Percentiles rank a stretch among this genome's conserved stretches.
Evolutionary conservation across 23 tunicate species (phyloP).

Genomic region (Ascidia mentula): DNA sequence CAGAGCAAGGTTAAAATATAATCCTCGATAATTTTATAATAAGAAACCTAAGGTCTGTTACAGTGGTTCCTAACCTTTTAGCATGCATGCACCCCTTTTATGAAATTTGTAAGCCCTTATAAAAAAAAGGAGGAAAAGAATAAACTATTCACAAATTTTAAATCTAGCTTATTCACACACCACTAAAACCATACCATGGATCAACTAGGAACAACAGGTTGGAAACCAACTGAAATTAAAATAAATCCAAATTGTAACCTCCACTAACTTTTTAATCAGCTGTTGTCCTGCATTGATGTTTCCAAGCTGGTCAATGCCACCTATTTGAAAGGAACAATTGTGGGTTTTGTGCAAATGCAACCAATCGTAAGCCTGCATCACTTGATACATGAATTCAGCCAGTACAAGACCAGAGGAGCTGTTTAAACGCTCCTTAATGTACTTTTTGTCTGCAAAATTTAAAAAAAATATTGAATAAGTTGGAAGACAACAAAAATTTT

Average conservation of each 20-base stretch:
- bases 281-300: slow-evolving; percentile 75
- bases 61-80: too few relatives aligned
- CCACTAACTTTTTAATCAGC: slow-evolving; percentile 51
- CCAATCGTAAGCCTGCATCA: slow-evolving; percentile 91
- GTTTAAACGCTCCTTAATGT: slow-evolving; percentile 41
- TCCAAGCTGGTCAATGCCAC: slow-evolving; percentile 87
- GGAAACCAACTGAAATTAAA: too few relatives aligned
- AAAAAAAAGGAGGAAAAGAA: too few relatives aligned
- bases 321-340: slow-evolving; percentile 80
- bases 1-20: neutral
- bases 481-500: neutral
- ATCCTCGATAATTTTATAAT: neutral
- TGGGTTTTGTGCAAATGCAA: slow-evolving; percentile 46
- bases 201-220: too few relatives aligned
- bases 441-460: slow-evolving; percentile 57
- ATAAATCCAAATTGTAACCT: too few relatives aligned
- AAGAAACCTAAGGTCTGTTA: too few relatives aligned
- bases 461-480: neutral
- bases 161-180: too few relatives aligned
- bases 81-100: too few relatives aligned
- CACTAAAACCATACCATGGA: too few relatives aligned
- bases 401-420: slow-evolving; percentile 72
- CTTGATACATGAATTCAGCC: slow-evolving; percentile 83
- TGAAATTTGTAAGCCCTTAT: too few relatives aligned
- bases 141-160: too few relatives aligned